These are phyloP conservation scores for Caenorhabditis uteleia DNA, from an alignment of 2,888 invertebrate genomes.

Conservation along the genomic window DNA sequence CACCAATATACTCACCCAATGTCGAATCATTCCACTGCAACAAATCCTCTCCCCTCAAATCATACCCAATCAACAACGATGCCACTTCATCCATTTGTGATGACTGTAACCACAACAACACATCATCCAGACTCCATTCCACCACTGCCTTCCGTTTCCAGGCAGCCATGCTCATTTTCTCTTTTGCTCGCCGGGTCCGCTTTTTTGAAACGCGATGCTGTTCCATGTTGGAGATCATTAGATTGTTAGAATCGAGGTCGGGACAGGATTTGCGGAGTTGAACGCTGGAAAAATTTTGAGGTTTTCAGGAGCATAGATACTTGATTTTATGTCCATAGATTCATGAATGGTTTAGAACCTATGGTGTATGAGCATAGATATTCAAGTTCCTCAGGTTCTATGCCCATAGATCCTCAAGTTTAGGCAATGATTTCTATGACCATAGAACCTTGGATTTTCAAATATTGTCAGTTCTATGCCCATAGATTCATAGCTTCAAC, in stretches of 20 bases:
- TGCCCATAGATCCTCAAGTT: too few relatives aligned
- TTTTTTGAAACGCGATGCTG: slow-evolving; percentile 36
- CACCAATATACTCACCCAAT: slow-evolving; percentile 17
- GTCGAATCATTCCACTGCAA: slow-evolving; percentile 48
- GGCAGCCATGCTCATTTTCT: slow-evolving; percentile 39
- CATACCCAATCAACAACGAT: slow-evolving; percentile 54
- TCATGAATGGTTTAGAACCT: not conserved
- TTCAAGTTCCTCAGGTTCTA: too few relatives aligned
- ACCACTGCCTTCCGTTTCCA: slow-evolving; percentile 39
- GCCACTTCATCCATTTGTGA: slow-evolving; percentile 55
- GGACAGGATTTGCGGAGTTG: slow-evolving; percentile 53
- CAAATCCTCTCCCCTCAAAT: slow-evolving; percentile 52
- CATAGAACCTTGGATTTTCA: too few relatives aligned
- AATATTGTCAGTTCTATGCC: too few relatives aligned
- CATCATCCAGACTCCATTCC: slow-evolving; percentile 56
- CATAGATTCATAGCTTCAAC: too few relatives aligned
- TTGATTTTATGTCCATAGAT: not conserved
- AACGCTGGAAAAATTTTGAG: slow-evolving; percentile 25
- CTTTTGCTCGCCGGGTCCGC: slow-evolving; percentile 41
- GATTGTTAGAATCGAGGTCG: slow-evolving; percentile 37
- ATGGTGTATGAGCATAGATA: too few relatives aligned
- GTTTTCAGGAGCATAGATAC: not conserved
- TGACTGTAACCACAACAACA: slow-evolving; percentile 56
- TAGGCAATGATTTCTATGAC: too few relatives aligned
- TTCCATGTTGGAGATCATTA: slow-evolving; percentile 25